Conservation (phyloP, 2,888 invertebrate genomes). For the Mythimna impura region DNA sequence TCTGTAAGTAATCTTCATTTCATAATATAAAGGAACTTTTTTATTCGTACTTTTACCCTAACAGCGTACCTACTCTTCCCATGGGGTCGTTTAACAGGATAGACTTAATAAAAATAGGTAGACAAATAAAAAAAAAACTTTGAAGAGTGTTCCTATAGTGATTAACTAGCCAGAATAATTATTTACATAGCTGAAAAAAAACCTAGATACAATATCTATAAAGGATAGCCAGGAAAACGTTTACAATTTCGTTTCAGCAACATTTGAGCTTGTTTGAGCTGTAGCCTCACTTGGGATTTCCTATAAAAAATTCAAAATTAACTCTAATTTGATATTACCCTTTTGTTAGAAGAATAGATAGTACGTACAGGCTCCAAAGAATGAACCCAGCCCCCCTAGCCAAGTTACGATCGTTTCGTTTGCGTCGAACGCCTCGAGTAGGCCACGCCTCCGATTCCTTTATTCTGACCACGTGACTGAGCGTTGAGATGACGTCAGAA, state of each 20-base stretch:
- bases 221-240: no score
- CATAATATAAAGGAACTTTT: conserved; percentile 30
- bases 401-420: no score
- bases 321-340: background rate
- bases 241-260: background rate
- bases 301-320: background rate
- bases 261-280: no score
- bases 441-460: no score
- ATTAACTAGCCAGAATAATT: background rate
- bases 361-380: no score
- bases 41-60: conserved; percentile 16
- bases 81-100: conserved; percentile 36
- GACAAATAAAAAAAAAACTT: background rate
- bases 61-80: conserved; percentile 35
- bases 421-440: no score
- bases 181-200: conserved; percentile 1
- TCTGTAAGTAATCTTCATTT: conserved; percentile 54
- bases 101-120: conserved; percentile 12
- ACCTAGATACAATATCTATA: background rate
- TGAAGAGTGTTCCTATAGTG: background rate
- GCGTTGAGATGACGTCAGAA: no score
- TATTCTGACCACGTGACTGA: no score
- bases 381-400: no score
- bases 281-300: background rate
- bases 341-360: no score